Percentiles rank a stretch among this genome's conserved stretches.
Conservation (phyloP, 2,888 invertebrate genomes). For the Hirtodrosophila alboralis region DNA sequence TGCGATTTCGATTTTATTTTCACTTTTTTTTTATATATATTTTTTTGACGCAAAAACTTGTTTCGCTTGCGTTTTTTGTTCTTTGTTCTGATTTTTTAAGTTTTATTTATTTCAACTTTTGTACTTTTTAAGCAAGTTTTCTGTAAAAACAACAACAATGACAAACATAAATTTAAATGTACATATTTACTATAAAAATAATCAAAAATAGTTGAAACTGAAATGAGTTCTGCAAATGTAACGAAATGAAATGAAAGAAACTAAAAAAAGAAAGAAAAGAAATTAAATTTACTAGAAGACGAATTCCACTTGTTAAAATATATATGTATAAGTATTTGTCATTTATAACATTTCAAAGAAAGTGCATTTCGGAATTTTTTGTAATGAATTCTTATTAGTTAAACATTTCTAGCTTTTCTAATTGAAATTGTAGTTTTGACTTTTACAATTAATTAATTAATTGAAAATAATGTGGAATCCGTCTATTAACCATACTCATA, state of each 20-base stretch:
- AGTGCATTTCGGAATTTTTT: too few species aligned
- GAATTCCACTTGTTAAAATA: constrained; percentile 24
- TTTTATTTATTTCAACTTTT: constrained; percentile 52
- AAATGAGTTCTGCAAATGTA: constrained; percentile 7
- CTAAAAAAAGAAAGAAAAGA: not conserved
- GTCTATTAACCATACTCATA: constrained; percentile 17
- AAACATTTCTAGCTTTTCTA: too few species aligned
- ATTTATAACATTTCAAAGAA: not conserved
- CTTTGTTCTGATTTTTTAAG: constrained; percentile 26
- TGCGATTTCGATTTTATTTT: constrained; percentile 29
- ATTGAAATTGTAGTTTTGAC: too few species aligned
- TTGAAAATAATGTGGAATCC: constrained; percentile 17
- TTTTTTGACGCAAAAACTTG: constrained; percentile 42
- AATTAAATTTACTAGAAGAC: constrained; percentile 13
- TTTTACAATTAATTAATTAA: too few species aligned
- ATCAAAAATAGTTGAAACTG: constrained; percentile 31
- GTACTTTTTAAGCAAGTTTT: constrained; percentile 80
- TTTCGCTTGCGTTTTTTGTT: constrained; percentile 39
- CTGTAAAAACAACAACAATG: constrained; percentile 81
- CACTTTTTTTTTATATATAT: constrained; percentile 31
- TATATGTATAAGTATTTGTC: too few species aligned
- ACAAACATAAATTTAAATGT: constrained; percentile 65
- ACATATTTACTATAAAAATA: constrained; percentile 34
- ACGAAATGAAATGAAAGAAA: constrained; percentile 28
- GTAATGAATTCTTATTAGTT: too few species aligned